Base-by-base conservation (phyloP, 2,888 invertebrate species). In the Ochropacha duplaris region DNA sequence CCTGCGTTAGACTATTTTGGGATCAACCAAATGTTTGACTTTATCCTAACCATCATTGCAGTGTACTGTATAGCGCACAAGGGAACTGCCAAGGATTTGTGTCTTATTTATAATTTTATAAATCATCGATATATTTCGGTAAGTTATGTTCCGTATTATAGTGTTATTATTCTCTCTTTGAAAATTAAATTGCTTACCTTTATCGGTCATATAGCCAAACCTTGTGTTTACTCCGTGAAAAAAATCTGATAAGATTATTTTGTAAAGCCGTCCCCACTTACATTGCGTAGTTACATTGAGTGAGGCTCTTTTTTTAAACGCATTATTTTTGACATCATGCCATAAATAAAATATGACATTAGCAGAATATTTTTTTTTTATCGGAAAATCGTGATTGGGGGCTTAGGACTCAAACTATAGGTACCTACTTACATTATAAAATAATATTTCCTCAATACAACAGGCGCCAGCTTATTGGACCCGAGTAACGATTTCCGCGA, bases 1-100 rank as follows among this genome's bases (percentile, higher is more conserved):
- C 87, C 90, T 89, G 85, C 80, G 79, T 63, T 79, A 80, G 79
- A 88, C 91, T 92, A 92, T 92, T 92, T 92, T 87, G 83, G 92
- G 92, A 91, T 72, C 89, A 84, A 74, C 81, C 87, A 87, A 89
- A 87, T 87, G 90, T 86, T 88, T 79, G 82, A 79, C 82, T 81
- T 79, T 82, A 84, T 80, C 83, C 74, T 76, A 76, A 74, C 71
- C 83, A 82, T 83, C 78, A 79, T 76, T 76, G 72, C 79, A 71
- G 71, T 68, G 76, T 69, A 60, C 63, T 68, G 76, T 69, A 60
- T 64, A 64, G 72, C 68, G 69, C 69, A 61, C 67, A 62, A 69
- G 64, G 73, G 65, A 67, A 69, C 68, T 65, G 72, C 66, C 72
- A 61, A 64, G 60, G 57, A 61, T 60, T 62, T 60, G 59, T 57